phyloP scores from a whole-genome alignment of 2,888 invertebrate genomes.

The Heliconius aoede region DNA sequence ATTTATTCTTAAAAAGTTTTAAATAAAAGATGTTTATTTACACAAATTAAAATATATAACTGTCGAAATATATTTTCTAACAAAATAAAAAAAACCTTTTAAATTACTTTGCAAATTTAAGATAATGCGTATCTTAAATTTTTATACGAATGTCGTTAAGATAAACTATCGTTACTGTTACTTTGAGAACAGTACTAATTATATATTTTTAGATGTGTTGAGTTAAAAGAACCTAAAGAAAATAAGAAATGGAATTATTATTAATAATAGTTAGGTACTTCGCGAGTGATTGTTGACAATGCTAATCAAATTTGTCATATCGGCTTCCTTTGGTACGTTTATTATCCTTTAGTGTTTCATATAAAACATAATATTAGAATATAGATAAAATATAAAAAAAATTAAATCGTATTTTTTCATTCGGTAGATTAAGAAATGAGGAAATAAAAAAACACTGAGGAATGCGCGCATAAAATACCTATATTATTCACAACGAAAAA shows the following conservation, averaged over 20 bases:
- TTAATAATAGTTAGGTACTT: background rate
- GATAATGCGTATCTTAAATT: background rate
- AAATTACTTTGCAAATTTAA: background rate
- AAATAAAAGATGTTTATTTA: too few species aligned
- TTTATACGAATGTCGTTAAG: background rate
- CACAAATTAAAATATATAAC: too few species aligned
- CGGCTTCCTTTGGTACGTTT: slow-evolving; percentile 14
- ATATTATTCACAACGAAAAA: background rate
- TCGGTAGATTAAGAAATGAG: background rate
- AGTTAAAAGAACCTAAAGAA: background rate
- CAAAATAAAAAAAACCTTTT: background rate
- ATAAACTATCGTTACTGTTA: background rate
- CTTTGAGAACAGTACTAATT: background rate
- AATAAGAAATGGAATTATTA: background rate
- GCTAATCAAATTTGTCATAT: slow-evolving; percentile 24
- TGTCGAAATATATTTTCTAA: background rate
- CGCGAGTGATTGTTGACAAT: slow-evolving; percentile 5
- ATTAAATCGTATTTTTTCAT: background rate
- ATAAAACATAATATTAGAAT: background rate
- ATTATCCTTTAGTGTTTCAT: slow-evolving; percentile 2
- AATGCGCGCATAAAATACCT: background rate
- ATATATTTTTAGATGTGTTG: background rate
- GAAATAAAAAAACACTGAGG: background rate
- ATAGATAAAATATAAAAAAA: background rate
- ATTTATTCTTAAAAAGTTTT: background rate